A percentile compares a stretch with the other conserved stretches of the same genome.
Evolutionary conservation across 53 echinoderm and acorn worm genomes (phyloP).

Genomic region (Holothuria leucospilota): DNA sequence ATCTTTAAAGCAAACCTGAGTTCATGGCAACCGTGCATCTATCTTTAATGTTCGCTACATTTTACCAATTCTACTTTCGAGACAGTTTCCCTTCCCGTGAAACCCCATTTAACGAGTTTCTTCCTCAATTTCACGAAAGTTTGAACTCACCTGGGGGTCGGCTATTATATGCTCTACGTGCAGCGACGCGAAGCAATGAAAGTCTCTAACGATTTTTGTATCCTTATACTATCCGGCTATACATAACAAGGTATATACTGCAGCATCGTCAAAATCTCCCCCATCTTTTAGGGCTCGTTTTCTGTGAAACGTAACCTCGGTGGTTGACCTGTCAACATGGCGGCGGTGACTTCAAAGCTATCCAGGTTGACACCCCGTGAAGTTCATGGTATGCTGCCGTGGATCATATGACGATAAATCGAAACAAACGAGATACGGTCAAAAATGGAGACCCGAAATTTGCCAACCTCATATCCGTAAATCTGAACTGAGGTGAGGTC

Average conservation of each 20-base stretch:
- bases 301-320: conserved; percentile 36
- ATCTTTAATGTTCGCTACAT: no score
- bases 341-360: conserved; percentile 36
- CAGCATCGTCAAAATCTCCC: conserved; percentile 9
- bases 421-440: conserved; percentile 47
- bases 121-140: conserved; percentile 35
- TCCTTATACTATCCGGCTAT: no score
- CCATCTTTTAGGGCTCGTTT: not conserved
- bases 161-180: conserved; percentile 35
- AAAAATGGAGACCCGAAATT: conserved; percentile 5
- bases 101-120: conserved; percentile 26
- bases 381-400: conserved; percentile 45
- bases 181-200: conserved; percentile 21
- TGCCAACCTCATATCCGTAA: conserved; percentile 32
- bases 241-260: not conserved
- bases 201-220: not conserved
- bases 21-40: no score
- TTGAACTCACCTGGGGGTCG: conserved; percentile 32
- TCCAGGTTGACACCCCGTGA: conserved; percentile 38
- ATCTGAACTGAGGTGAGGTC: no score
- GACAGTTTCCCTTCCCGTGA: no score
- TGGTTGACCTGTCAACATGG: conserved; percentile 42
- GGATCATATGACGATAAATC: conserved; percentile 43
- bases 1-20: no score
- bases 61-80: no score